phyloP scores from a whole-genome alignment of 2,113 vertebrate genomes.

The Gavialis gangeticus region DNA sequence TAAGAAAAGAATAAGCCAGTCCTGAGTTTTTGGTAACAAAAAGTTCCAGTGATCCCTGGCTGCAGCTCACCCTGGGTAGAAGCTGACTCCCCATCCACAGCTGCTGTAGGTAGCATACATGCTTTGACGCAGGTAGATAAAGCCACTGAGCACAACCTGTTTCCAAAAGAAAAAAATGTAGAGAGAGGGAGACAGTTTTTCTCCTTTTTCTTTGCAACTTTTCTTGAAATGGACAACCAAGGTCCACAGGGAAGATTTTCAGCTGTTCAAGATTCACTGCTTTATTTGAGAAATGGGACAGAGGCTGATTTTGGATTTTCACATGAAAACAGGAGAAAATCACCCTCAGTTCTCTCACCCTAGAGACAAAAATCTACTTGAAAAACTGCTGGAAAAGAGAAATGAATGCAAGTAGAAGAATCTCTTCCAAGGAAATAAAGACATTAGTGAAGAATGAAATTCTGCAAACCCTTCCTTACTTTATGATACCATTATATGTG shows the following conservation, averaged over 20 bases:
- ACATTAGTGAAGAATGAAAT: constrained; percentile 26
- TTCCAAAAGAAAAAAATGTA: constrained; percentile 67
- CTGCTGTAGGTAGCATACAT: constrained; percentile 28
- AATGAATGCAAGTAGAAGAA: not conserved
- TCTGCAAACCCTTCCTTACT: not conserved
- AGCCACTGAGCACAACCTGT: constrained; percentile 15
- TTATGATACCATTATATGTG: constrained; percentile 17
- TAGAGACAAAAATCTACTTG: not conserved
- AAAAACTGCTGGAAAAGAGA: constrained; percentile 21
- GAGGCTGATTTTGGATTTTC: constrained; percentile 46
- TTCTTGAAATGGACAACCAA: constrained; percentile 40
- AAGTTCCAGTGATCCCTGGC: not conserved
- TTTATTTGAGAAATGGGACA: not conserved
- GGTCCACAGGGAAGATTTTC: constrained; percentile 8
- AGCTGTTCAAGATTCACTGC: constrained; percentile 28
- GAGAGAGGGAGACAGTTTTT: constrained; percentile 62
- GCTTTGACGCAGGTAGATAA: constrained; percentile 59
- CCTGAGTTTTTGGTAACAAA: constrained; percentile 4
- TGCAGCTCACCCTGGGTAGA: not conserved
- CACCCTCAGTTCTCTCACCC: not conserved
- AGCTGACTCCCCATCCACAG: constrained; percentile 39
- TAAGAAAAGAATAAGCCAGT: constrained; percentile 19
- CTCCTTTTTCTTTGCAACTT: not conserved
- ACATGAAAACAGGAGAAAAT: not conserved
- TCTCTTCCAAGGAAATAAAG: constrained; percentile 30